phyloP scores from a whole-genome alignment of 2,888 invertebrate species.

The Plusia festucae region DNA sequence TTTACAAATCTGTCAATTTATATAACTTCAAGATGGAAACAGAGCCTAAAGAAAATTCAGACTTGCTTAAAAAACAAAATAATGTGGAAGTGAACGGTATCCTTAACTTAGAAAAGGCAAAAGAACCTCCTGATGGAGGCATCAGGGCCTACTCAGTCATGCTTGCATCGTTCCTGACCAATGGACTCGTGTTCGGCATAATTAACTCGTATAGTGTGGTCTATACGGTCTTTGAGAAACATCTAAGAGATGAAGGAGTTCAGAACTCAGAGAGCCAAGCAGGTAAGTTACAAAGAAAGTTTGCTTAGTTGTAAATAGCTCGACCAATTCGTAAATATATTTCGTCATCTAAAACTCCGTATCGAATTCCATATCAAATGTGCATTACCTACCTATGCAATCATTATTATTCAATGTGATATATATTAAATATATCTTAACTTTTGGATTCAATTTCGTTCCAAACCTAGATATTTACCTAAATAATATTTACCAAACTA shows the following conservation, averaged over 20 bases:
- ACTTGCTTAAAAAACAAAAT: slow-evolving; percentile 69
- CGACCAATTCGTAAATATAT: slow-evolving; percentile 6
- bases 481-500: too few species aligned
- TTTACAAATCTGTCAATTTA: slow-evolving; percentile 54
- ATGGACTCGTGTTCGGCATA: slow-evolving; percentile 96
- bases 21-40: slow-evolving; percentile 67
- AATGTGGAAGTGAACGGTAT: slow-evolving; percentile 69
- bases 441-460: too few species aligned
- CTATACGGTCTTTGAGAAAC: slow-evolving; percentile 91
- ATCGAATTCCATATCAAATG: slow-evolving; percentile 31
- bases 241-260: slow-evolving; percentile 90
- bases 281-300: slow-evolving; percentile 89
- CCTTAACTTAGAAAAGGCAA: slow-evolving; percentile 56
- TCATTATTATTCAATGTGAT: not conserved
- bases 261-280: slow-evolving; percentile 94
- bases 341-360: slow-evolving; percentile 33
- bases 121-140: slow-evolving; percentile 93
- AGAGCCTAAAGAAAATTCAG: slow-evolving; percentile 76
- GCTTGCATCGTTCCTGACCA: slow-evolving; percentile 95
- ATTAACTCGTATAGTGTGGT: slow-evolving; percentile 97
- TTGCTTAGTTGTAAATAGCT: slow-evolving; percentile 5
- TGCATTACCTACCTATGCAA: slow-evolving; percentile 19
- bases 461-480: too few species aligned
- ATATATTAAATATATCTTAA: too few species aligned
- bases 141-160: slow-evolving; percentile 94